phyloP scores from a whole-genome alignment of 2,888 invertebrate genomes.

The Nephrotoma guestfalica region DNA sequence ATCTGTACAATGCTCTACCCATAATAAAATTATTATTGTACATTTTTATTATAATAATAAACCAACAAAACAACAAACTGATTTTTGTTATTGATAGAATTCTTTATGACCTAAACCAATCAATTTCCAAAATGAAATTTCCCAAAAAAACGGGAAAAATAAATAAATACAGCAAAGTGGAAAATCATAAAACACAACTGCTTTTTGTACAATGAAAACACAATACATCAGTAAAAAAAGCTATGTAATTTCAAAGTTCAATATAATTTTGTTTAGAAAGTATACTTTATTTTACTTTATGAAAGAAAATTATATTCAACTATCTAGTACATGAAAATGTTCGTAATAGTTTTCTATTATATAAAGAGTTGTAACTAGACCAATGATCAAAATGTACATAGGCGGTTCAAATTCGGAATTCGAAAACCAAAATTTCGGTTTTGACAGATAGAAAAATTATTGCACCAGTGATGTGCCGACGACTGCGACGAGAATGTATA shows the following conservation, averaged over 20 bases:
- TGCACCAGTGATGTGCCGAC: too few species aligned
- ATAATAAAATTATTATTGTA: background rate
- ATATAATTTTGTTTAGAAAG: background rate
- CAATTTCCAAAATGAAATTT: background rate
- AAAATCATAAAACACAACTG: background rate
- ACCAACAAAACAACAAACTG: background rate
- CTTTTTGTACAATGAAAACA: background rate
- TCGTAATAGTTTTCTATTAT: too few species aligned
- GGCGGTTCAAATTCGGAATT: too few species aligned
- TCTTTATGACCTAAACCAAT: background rate
- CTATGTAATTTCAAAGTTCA: background rate
- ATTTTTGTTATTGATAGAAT: background rate
- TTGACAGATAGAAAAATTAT: too few species aligned
- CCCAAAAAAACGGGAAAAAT: background rate
- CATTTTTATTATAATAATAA: background rate
- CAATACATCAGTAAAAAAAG: background rate
- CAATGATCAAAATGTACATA: too few species aligned
- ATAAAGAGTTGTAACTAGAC: too few species aligned
- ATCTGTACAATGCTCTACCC: background rate
- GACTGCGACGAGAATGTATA: too few species aligned
- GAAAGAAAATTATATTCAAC: too few species aligned
- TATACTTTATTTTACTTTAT: too few species aligned
- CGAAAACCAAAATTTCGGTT: too few species aligned
- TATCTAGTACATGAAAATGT: too few species aligned
- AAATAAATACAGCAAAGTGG: background rate